Evolutionary conservation across 1,140 invertebrate species (phyloP).

Genomic region (Chymomyza costata): DNA sequence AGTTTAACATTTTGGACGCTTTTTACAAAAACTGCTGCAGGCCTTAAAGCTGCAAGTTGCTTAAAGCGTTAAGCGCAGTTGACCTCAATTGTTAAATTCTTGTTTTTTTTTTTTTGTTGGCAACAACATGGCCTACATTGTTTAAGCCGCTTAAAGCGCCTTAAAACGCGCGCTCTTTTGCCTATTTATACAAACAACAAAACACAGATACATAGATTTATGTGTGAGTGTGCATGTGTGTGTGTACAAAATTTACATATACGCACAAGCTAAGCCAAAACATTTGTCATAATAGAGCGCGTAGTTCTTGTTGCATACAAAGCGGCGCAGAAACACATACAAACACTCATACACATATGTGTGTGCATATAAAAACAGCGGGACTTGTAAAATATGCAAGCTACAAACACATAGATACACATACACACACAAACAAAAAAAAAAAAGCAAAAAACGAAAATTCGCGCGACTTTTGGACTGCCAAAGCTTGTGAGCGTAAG

Average conservation of each 20-base stretch:
- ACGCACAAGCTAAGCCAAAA: constrained; percentile 8
- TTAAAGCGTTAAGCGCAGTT: too few relatives aligned
- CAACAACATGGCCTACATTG: constrained; percentile 9
- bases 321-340: not conserved
- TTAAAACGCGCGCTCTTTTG: not conserved
- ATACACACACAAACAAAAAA: not conserved
- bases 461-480: not conserved
- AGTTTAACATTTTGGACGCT: too few relatives aligned
- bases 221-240: too few relatives aligned
- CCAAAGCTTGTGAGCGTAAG: constrained; percentile 7
- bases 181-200: not conserved
- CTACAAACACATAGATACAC: constrained; percentile 6
- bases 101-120: too few relatives aligned
- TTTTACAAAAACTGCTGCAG: too few relatives aligned
- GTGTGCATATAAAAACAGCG: constrained; percentile 8
- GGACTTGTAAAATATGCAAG: constrained; percentile 23
- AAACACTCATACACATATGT: not conserved
- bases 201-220: constrained; percentile 6
- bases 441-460: not conserved
- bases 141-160: constrained; percentile 5
- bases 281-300: constrained; percentile 26
- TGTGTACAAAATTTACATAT: too few relatives aligned
- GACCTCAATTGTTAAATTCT: too few relatives aligned
- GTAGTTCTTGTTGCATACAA: too few relatives aligned
- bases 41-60: too few relatives aligned